These are phyloP conservation scores for Abramis brama DNA, from an alignment of 2,113 vertebrate genomes.

Conservation along the genomic window DNA sequence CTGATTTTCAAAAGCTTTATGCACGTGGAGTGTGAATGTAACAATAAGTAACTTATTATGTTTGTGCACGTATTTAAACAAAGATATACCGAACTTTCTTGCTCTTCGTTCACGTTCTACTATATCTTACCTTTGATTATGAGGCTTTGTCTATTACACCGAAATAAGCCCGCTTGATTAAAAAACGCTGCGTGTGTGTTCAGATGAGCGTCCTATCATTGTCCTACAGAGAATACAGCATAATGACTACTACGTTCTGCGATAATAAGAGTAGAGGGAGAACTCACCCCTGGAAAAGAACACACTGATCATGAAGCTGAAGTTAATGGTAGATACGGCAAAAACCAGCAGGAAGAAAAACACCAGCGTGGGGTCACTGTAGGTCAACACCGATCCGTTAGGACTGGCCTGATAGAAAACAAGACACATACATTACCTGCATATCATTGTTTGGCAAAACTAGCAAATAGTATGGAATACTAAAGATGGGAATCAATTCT, in stretches of 20 bases:
- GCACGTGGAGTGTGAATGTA: neutral
- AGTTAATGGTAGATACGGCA: conserved; percentile 88
- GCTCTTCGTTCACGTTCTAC: neutral
- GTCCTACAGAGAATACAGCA: neutral
- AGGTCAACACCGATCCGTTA: conserved; percentile 86
- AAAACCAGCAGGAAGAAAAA: conserved; percentile 89
- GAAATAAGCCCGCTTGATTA: neutral
- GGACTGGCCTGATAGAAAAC: conserved; percentile 80
- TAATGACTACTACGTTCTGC: neutral
- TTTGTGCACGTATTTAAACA: neutral
- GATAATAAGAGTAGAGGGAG: neutral
- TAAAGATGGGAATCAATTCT: neutral
- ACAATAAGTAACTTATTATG: neutral
- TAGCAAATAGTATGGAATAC: neutral
- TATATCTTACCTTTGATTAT: neutral
- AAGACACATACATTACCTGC: neutral
- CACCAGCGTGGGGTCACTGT: conserved; percentile 90
- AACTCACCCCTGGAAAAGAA: conserved; percentile 92
- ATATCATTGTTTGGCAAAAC: neutral
- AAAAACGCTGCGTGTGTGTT: neutral
- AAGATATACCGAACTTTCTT: neutral
- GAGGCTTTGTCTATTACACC: neutral
- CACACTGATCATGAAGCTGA: conserved; percentile 98
- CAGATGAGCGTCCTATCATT: neutral
- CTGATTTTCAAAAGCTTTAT: conserved; percentile 20